Percentiles rank a stretch among this genome's conserved stretches.
phyloP scores from a whole-genome alignment of 1,140 invertebrate species.

The Drosophila ambigua region DNA sequence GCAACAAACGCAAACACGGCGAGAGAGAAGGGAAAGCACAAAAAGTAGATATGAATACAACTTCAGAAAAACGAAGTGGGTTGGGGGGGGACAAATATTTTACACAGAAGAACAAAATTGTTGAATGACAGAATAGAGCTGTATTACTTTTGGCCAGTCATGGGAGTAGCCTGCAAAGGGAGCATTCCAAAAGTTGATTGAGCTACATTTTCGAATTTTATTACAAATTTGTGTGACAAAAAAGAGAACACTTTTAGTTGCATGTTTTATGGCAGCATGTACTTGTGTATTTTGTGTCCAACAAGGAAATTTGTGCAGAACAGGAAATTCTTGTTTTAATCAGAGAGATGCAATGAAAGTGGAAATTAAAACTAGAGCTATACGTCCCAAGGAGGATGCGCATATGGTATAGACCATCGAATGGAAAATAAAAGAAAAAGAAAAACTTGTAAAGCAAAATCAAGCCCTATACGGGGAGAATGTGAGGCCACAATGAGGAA shows the following conservation, averaged over 20 bases:
- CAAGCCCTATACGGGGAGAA: conserved; percentile 30
- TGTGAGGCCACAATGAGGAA: conserved; percentile 19
- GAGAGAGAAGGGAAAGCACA: not conserved
- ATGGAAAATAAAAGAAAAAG: conserved; percentile 18
- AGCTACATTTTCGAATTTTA: too few species aligned
- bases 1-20: conserved; percentile 25
- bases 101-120: conserved; percentile 6
- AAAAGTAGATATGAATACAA: conserved; percentile 3
- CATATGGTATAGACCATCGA: conserved; percentile 24
- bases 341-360: conserved; percentile 17
- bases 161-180: too few species aligned
- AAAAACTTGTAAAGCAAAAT: conserved; percentile 46
- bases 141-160: too few species aligned
- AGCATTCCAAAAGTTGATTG: too few species aligned
- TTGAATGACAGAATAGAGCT: not conserved
- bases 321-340: not conserved
- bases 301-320: too few species aligned
- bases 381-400: not conserved
- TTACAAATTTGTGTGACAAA: too few species aligned
- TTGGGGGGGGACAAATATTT: not conserved
- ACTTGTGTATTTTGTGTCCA: too few species aligned
- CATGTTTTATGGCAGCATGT: too few species aligned
- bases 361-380: conserved; percentile 37
- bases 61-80: not conserved
- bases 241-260: too few species aligned